Evolutionary conservation across 2,888 invertebrate genomes (phyloP).

Genomic region (Dioctria linearis): DNA sequence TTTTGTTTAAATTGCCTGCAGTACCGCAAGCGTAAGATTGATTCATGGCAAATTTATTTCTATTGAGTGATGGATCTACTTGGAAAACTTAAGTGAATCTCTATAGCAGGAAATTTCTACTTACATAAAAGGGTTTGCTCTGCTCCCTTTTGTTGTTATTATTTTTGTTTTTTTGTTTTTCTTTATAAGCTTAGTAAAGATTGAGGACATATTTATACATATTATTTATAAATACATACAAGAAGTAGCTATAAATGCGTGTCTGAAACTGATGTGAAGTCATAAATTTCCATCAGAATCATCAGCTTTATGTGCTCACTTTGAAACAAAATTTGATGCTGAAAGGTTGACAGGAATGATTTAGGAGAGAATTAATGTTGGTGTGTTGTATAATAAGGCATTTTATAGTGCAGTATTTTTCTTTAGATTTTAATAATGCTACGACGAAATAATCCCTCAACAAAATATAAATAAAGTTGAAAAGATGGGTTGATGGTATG

Average conservation of each 20-base stretch:
- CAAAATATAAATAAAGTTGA: too few relatives aligned
- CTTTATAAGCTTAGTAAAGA: neutral
- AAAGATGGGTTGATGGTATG: too few relatives aligned
- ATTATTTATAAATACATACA: neutral
- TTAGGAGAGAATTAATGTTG: conserved; percentile 31
- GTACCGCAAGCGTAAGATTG: conserved; percentile 20
- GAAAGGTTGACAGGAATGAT: conserved; percentile 32
- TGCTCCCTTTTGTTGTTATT: neutral
- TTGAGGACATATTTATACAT: conserved; percentile 6
- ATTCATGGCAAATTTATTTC: conserved; percentile 20
- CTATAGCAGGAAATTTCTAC: neutral
- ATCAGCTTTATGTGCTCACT: conserved; percentile 25
- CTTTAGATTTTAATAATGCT: neutral
- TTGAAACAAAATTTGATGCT: conserved; percentile 36
- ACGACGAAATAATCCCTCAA: too few relatives aligned
- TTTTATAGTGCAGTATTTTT: conserved; percentile 20
- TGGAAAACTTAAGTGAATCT: neutral
- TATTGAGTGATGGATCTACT: conserved; percentile 31
- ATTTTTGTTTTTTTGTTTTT: too few relatives aligned
- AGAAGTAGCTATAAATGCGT: neutral
- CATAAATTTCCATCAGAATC: conserved; percentile 39
- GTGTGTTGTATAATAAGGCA: conserved; percentile 20
- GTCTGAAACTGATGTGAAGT: neutral
- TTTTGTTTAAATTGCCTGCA: neutral
- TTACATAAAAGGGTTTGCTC: neutral